These are phyloP conservation scores for Nomada lathburiana DNA, from an alignment of 2,888 invertebrate species.

Conservation along the genomic window DNA sequence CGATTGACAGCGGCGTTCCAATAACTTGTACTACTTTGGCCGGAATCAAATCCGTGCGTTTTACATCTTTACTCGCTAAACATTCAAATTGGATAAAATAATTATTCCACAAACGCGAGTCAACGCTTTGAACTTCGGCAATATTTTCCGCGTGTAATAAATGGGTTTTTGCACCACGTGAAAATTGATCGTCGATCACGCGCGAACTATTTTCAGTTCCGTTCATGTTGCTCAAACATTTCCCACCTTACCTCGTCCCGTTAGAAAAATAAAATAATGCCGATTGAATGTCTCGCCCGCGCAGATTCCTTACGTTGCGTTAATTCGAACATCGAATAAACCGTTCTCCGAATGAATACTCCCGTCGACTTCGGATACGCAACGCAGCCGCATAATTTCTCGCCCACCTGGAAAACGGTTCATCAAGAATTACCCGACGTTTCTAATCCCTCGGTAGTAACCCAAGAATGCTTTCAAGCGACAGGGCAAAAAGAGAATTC, in stretches of 20 bases:
- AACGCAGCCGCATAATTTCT: no score
- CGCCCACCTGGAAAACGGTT: no score
- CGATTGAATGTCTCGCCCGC: no score
- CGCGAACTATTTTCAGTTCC: not conserved
- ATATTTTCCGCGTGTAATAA: not conserved
- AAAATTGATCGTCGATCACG: not conserved
- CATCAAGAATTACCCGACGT: no score
- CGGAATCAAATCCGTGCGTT: not conserved
- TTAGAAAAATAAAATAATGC: no score
- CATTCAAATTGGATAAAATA: not conserved
- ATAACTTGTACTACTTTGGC: slow-evolving; percentile 11
- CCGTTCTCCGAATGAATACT: no score
- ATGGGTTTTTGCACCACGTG: not conserved
- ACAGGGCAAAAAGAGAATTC: not conserved
- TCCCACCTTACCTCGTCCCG: no score
- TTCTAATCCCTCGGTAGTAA: not conserved
- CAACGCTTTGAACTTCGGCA: not conserved
- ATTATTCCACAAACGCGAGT: not conserved
- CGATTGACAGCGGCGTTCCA: slow-evolving; percentile 7
- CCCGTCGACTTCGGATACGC: no score
- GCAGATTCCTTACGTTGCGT: no score
- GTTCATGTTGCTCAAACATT: not conserved
- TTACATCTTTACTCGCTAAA: not conserved
- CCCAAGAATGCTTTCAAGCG: not conserved
- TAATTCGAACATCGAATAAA: no score